phyloP scores from a whole-genome alignment of 2,113 vertebrate genomes.

The Hippocampus comes region DNA sequence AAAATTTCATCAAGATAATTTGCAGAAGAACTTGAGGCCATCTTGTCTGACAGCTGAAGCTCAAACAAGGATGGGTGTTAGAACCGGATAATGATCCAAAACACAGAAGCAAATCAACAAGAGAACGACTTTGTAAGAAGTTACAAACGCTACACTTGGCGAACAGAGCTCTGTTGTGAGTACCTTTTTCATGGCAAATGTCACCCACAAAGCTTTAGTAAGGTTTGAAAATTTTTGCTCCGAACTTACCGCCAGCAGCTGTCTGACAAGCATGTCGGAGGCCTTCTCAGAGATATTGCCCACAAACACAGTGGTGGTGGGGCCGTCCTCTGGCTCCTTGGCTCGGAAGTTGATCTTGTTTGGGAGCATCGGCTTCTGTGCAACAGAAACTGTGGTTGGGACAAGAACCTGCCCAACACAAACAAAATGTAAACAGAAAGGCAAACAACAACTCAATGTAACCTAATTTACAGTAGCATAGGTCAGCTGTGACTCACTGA shows the following conservation, averaged over 20 bases:
- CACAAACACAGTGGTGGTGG: constrained; percentile 97
- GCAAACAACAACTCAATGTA: neutral
- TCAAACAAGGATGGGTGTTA: too few relatives aligned
- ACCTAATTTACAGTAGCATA: neutral
- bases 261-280: constrained; percentile 96
- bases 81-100: too few relatives aligned
- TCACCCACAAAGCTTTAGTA: neutral
- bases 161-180: too few relatives aligned
- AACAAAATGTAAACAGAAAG: neutral
- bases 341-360: constrained; percentile 79
- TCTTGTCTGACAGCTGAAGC: too few relatives aligned
- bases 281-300: constrained; percentile 99
- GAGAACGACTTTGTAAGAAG: too few relatives aligned
- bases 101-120: too few relatives aligned
- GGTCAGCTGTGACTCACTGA: constrained; percentile 69
- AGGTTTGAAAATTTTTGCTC: neutral
- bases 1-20: too few relatives aligned
- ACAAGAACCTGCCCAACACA: constrained; percentile 79
- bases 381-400: constrained; percentile 85
- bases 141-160: neutral
- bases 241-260: constrained; percentile 88
- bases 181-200: neutral
- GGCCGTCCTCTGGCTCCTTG: constrained; percentile 85
- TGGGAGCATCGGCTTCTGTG: constrained; percentile 82
- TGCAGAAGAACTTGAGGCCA: too few relatives aligned